Base-by-base conservation (phyloP, 2,113 vertebrate genomes). In the Pollachius pollachius region DNA sequence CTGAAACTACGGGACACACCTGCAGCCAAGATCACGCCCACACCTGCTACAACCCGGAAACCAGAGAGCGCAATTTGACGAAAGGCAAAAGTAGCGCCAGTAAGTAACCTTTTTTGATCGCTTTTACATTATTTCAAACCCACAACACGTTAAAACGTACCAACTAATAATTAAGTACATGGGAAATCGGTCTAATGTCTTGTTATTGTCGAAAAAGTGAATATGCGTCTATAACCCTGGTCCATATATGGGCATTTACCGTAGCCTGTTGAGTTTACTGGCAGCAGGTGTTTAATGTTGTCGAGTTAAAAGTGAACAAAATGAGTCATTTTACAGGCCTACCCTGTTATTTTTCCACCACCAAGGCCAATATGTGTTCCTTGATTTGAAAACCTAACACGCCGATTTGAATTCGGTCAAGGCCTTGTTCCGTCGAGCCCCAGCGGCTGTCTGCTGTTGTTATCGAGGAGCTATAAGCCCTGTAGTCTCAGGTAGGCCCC, bases 21-120 rank as follows among this genome's bases (percentile, higher is more conserved):
- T 90, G 89, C 79, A 59, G 48, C 0, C 62, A 3, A 76, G 70
- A 25, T 73, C 85, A 80, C 91, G 87, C 91, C 92, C 89, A 83
- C 83, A 93, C 92, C 91, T 92, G 90, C 37, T 16, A 81, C 68
- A 87, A 87, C 74, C 86, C 86, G 92, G 90, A 93, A 93, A 71
- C 76, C 23, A 17, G 70, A 12, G 21, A 34, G 4, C 27, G 2
- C 64, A 41, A 41, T 18, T 25, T 66, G 52, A 3, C 6, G 52
- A 21, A 23, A 66, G 52, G 59, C 1, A 18, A 37, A 15, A 7
- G 48, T 19, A 48, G 11, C 18, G 5, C 4, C 4, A 34, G 30
- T 34, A 34, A 34, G 30, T 34, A 34, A 34, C 30, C 30, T 34
- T 34, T 34, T 58, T 19, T 19, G 57, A 9, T 59, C 17, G 61